A percentile compares a stretch with the other conserved stretches of the same genome.
Evolutionary conservation across 2,797 vertebrate species (phyloP).

Genomic region (Myotis daubentonii): DNA sequence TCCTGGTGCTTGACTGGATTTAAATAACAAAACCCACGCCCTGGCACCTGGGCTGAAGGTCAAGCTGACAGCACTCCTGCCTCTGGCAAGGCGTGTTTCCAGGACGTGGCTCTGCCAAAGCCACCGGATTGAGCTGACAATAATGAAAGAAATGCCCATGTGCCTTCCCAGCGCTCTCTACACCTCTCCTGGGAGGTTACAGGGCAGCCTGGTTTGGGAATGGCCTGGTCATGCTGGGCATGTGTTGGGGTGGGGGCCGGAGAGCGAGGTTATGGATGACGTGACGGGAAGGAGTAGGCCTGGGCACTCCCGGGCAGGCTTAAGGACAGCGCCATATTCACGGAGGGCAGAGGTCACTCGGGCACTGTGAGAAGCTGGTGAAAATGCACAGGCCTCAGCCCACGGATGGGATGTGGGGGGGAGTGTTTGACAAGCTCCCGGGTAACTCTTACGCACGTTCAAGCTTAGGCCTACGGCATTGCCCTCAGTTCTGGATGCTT

Average conservation of each 20-base stretch:
- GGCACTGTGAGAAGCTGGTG: rapidly evolving
- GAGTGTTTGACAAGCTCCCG: neutral
- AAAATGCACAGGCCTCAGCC: neutral
- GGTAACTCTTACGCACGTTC: rapidly evolving
- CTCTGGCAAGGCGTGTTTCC: too few relatives aligned
- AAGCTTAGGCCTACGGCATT: neutral
- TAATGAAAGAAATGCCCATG: too few relatives aligned
- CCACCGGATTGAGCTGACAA: too few relatives aligned
- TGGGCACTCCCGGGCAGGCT: rapidly evolving
- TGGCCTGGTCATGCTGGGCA: rapidly evolving
- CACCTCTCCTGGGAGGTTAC: neutral
- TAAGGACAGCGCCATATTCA: rapidly evolving
- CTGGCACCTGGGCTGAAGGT: too few relatives aligned
- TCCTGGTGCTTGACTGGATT: too few relatives aligned
- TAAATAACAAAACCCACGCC: too few relatives aligned
- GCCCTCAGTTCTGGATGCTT: neutral
- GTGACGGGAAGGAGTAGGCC: rapidly evolving
- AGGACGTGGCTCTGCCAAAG: too few relatives aligned
- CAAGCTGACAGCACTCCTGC: too few relatives aligned
- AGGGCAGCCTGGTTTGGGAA: neutral
- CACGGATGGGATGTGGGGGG: rapidly evolving
- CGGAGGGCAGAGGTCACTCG: too few relatives aligned
- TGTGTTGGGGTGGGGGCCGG: too few relatives aligned
- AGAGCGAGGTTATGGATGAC: neutral
- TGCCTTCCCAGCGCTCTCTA: too few relatives aligned